A percentile compares a stretch with the other conserved stretches of the same genome.
phyloP scores from a whole-genome alignment of 2,888 invertebrate species.

The Belgica antarctica region DNA sequence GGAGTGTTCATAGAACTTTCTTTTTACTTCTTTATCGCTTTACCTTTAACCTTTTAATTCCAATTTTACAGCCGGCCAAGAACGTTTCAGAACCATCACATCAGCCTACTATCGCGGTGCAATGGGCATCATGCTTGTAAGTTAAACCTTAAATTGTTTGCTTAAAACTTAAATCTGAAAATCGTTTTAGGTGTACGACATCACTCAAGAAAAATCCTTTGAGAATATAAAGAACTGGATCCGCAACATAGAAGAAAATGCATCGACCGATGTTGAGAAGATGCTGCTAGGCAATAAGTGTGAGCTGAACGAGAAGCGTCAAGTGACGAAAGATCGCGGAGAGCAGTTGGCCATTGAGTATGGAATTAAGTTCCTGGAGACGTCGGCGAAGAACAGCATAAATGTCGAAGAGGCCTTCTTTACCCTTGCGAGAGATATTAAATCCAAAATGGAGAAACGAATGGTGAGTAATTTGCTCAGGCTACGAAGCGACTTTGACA shows the following conservation, averaged over 20 bases:
- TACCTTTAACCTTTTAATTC: conserved; percentile 10
- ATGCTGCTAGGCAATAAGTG: conserved; percentile 99
- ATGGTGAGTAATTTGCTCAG: conserved; percentile 64
- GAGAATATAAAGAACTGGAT: conserved; percentile 99
- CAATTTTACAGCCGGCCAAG: conserved; percentile 85
- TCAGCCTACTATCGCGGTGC: conserved; percentile 99
- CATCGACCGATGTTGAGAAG: conserved; percentile 97
- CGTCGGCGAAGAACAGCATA: conserved; percentile 95
- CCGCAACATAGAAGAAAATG: conserved; percentile 98
- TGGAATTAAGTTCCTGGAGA: conserved; percentile 98
- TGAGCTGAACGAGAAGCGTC: conserved; percentile 93
- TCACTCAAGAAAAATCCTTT: conserved; percentile 98
- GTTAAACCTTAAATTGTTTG: too few relatives aligned
- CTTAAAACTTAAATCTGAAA: too few relatives aligned
- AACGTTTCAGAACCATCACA: conserved; percentile 97
- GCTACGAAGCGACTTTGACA: neutral
- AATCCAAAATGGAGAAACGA: conserved; percentile 97
- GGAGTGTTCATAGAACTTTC: too few relatives aligned
- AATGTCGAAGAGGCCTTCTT: conserved; percentile 98
- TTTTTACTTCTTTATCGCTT: neutral
- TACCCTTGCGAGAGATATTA: conserved; percentile 95
- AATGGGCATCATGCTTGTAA: conserved; percentile 99
- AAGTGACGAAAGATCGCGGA: conserved; percentile 93
- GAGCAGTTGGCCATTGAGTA: conserved; percentile 97
- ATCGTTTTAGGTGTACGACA: too few relatives aligned